Percentiles rank a stretch among this genome's conserved stretches.
phyloP scores from a whole-genome alignment of 2,888 invertebrate genomes.

The Mayetiola destructor region DNA sequence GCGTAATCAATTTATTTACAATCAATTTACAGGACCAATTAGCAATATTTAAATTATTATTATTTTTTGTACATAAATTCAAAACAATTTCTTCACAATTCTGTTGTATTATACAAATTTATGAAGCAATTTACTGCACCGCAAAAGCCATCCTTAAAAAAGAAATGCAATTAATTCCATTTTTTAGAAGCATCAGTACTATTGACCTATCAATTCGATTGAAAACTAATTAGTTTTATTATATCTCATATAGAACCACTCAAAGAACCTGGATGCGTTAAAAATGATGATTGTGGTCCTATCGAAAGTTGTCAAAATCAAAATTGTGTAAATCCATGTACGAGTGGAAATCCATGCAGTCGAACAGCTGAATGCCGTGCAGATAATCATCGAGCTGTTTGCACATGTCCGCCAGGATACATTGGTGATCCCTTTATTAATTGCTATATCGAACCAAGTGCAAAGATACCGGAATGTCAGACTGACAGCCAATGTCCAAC shows the following conservation, averaged over 20 bases:
- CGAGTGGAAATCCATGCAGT: slow-evolving; percentile 53
- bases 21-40: neutral
- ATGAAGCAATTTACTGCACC: too few species aligned
- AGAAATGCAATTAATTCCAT: too few species aligned
- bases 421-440: slow-evolving; percentile 69
- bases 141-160: too few species aligned
- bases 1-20: neutral
- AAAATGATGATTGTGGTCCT: slow-evolving; percentile 54
- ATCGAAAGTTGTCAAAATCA: slow-evolving; percentile 58
- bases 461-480: slow-evolving; percentile 46
- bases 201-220: too few species aligned
- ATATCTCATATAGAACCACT: slow-evolving; percentile 14
- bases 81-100: too few species aligned
- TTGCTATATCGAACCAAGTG: slow-evolving; percentile 38
- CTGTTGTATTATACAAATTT: too few species aligned
- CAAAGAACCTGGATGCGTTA: slow-evolving; percentile 48
- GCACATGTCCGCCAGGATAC: slow-evolving; percentile 57
- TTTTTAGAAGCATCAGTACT: too few species aligned
- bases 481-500: slow-evolving; percentile 60
- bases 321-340: slow-evolving; percentile 64
- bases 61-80: too few species aligned
- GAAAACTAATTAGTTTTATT: too few species aligned
- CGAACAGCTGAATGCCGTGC: slow-evolving; percentile 63
- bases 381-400: slow-evolving; percentile 58
- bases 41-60: too few species aligned